A percentile compares a stretch with the other conserved stretches of the same genome.
These are phyloP conservation scores for Bhutanitis thaidina DNA, from an alignment of 2,888 invertebrate species.

Conservation along the genomic window DNA sequence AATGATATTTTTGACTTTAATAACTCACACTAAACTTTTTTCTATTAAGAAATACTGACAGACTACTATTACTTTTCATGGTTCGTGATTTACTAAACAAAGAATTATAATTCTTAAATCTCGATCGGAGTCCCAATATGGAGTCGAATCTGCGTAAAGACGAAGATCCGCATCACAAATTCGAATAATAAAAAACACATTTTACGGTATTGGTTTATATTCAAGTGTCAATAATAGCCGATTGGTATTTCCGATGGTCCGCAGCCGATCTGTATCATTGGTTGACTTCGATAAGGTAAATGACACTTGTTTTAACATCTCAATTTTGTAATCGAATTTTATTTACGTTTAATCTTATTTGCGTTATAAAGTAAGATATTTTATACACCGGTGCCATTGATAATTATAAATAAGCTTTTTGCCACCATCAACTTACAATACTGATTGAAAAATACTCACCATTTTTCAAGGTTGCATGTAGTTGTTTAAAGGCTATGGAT, in stretches of 20 bases:
- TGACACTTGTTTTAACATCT: slow-evolving; percentile 19
- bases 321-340: slow-evolving; percentile 9
- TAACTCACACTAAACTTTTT: no score
- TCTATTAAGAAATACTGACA: no score
- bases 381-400: background rate
- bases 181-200: slow-evolving; percentile 14
- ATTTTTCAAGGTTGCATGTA: no score
- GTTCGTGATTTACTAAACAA: no score
- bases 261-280: slow-evolving; percentile 12
- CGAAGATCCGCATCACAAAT: slow-evolving; percentile 1
- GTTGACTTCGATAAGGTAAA: slow-evolving; percentile 10
- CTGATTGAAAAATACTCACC: no score
- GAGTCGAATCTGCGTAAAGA: background rate
- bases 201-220: slow-evolving; percentile 13
- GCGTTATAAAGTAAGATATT: background rate
- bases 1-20: no score
- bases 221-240: slow-evolving; percentile 18
- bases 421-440: no score
- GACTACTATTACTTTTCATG: no score
- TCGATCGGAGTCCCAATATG: background rate
- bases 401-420: no score
- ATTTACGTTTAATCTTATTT: background rate
- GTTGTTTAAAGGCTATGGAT: no score
- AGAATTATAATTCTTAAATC: no score
- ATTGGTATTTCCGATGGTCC: slow-evolving; percentile 13